These are phyloP conservation scores for Gerris lacustris DNA, from an alignment of 2,888 invertebrate genomes.

Conservation along the genomic window DNA sequence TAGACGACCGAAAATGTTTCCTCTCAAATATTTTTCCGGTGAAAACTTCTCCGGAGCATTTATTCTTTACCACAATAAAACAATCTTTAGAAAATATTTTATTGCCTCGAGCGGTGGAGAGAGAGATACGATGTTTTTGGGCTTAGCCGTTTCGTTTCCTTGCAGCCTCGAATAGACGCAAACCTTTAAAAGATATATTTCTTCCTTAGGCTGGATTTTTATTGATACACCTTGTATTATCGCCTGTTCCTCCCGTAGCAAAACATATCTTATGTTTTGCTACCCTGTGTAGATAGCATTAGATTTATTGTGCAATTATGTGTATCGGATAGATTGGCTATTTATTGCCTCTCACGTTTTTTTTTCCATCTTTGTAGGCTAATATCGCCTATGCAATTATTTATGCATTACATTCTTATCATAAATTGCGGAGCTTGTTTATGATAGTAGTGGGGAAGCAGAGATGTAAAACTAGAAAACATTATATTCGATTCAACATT, in stretches of 20 bases:
- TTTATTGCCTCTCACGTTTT: background rate
- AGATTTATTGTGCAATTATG: conserved; percentile 1
- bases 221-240: background rate
- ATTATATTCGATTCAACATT: no score
- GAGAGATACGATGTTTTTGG: background rate
- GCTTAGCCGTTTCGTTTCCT: background rate
- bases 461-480: no score
- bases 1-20: background rate
- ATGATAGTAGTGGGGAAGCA: no score
- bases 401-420: no score
- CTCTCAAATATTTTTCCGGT: background rate
- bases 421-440: no score
- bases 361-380: no score
- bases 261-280: no score
- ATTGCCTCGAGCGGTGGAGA: background rate
- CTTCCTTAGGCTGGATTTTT: background rate
- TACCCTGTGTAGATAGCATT: no score
- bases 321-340: background rate
- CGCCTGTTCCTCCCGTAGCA: no score
- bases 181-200: conserved; percentile 1
- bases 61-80: background rate
- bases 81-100: conserved; percentile 1
- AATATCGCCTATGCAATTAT: no score
- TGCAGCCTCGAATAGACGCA: background rate
- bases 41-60: background rate